Conservation (phyloP, 2,113 vertebrate genomes). For the Gambusia holbrooki region DNA sequence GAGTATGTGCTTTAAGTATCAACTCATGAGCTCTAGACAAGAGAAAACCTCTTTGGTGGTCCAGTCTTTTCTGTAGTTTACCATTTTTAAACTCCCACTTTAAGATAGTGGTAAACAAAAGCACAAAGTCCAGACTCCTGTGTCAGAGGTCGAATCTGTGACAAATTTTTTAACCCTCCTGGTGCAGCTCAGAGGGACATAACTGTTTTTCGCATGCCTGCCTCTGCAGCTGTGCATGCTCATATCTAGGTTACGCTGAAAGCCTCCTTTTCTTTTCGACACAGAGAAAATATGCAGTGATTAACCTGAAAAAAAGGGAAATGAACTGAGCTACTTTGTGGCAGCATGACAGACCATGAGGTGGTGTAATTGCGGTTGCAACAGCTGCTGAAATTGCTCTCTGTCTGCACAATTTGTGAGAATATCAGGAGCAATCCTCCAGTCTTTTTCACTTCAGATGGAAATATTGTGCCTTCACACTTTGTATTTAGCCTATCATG, state of each 20-base stretch:
- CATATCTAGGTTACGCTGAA: constrained; percentile 70
- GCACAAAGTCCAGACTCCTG: constrained; percentile 48
- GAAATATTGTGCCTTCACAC: constrained; percentile 20
- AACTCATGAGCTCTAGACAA: neutral
- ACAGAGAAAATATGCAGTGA: constrained; percentile 61
- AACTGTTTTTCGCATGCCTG: constrained; percentile 77
- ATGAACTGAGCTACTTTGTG: constrained; percentile 52
- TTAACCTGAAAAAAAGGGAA: constrained; percentile 34
- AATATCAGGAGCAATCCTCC: neutral
- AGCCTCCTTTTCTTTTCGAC: constrained; percentile 56
- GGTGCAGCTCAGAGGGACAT: constrained; percentile 64
- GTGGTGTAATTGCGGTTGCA: constrained; percentile 68
- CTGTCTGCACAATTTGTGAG: constrained; percentile 10
- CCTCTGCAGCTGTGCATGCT: constrained; percentile 73
- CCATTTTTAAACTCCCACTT: constrained; percentile 17
- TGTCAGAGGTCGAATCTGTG: constrained; percentile 59
- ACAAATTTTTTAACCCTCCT: constrained; percentile 42
- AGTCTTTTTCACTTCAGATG: constrained; percentile 15
- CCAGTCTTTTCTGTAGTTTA: constrained; percentile 19
- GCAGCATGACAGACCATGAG: constrained; percentile 47
- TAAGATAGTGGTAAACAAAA: constrained; percentile 26
- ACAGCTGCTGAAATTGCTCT: constrained; percentile 51
- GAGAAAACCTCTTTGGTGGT: neutral
- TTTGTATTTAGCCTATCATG: neutral
- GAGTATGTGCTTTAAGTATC: neutral